phyloP scores from a whole-genome alignment of 1,140 invertebrate genomes.

The Drosophila chauvacae region DNA sequence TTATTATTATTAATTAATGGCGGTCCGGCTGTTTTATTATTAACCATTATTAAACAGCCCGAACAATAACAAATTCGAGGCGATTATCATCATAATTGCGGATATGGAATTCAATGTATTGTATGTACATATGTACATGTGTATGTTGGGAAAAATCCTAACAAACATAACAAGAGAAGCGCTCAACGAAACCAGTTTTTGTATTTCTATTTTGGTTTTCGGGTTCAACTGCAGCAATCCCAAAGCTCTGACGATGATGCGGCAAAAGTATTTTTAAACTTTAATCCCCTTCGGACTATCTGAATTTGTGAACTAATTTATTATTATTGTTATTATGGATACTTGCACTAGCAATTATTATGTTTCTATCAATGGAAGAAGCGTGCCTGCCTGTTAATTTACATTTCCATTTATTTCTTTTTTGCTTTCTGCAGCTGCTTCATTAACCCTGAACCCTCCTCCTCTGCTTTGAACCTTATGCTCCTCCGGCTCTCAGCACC shows the following conservation, averaged over 20 bases:
- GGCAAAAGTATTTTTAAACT: constrained; percentile 45
- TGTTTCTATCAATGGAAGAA: not conserved
- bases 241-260: constrained; percentile 40
- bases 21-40: constrained; percentile 35
- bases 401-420: not conserved
- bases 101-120: constrained; percentile 53
- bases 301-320: not conserved
- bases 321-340: not conserved
- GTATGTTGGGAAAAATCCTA: constrained; percentile 45
- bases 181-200: constrained; percentile 31
- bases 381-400: not conserved
- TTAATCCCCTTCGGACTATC: constrained; percentile 7
- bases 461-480: constrained; percentile 14
- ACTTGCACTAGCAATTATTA: not conserved
- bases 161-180: constrained; percentile 32
- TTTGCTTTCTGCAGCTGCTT: not conserved
- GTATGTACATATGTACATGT: constrained; percentile 2
- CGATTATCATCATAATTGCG: constrained; percentile 78
- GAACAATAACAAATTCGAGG: constrained; percentile 47
- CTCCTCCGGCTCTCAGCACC: too few species aligned
- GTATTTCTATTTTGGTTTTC: constrained; percentile 23
- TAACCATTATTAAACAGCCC: constrained; percentile 34
- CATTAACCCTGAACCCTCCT: constrained; percentile 20
- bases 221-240: constrained; percentile 49
- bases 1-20: constrained; percentile 79